Evolutionary conservation across 2,113 vertebrate species (phyloP).

Genomic region (Phodopus roborovskii): DNA sequence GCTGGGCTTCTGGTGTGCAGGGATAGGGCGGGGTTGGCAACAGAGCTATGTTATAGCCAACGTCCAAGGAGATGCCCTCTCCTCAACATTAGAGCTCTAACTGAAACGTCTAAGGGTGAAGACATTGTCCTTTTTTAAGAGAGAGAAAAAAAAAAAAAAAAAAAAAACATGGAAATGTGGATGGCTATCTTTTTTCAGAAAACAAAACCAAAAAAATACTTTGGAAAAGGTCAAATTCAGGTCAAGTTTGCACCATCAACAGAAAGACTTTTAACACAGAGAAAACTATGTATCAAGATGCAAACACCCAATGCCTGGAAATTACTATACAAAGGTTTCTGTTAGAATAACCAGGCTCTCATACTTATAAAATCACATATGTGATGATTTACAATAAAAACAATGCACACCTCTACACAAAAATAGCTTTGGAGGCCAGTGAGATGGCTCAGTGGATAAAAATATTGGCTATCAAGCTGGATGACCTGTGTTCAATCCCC

Average conservation of each 20-base stretch:
- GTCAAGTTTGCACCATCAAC: neutral
- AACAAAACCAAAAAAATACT: conserved; percentile 16
- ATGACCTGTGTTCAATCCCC: neutral
- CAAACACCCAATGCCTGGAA: neutral
- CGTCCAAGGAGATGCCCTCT: neutral
- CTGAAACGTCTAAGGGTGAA: neutral
- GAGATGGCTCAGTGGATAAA: neutral
- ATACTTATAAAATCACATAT: neutral
- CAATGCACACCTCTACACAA: neutral
- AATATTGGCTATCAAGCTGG: neutral
- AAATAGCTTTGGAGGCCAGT: neutral
- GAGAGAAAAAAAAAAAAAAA: neutral
- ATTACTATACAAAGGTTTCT: conserved; percentile 3
- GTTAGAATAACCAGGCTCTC: neutral
- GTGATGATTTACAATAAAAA: neutral
- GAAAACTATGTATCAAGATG: neutral
- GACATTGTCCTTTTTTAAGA: neutral
- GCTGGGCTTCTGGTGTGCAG: neutral
- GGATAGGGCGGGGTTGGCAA: neutral
- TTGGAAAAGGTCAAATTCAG: neutral
- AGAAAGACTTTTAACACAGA: conserved; percentile 8
- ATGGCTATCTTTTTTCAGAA: neutral
- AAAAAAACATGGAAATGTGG: neutral
- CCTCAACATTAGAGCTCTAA: neutral
- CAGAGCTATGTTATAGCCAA: neutral